Conservation (phyloP, 2,888 invertebrate species). For the Pachymerium ferrugineum region DNA sequence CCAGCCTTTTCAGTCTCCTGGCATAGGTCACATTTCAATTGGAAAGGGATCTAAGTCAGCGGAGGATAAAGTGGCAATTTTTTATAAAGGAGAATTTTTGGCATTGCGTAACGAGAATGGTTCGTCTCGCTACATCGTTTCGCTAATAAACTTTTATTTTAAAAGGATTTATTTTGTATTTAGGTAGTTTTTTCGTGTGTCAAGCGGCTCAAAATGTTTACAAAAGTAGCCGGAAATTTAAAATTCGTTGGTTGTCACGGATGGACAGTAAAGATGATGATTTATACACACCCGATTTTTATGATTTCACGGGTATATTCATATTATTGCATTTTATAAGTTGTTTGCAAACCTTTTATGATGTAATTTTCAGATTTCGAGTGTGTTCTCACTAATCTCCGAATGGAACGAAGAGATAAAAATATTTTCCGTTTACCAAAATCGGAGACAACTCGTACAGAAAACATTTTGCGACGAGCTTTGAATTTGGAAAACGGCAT, state of each 20-base stretch:
- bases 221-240: constrained; percentile 74
- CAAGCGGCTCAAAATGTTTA: constrained; percentile 87
- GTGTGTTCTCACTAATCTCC: constrained; percentile 79
- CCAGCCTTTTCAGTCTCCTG: constrained; percentile 37
- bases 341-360: constrained; percentile 1
- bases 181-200: constrained; percentile 58
- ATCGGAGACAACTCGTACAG: constrained; percentile 69
- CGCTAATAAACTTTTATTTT: not conserved
- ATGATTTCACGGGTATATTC: constrained; percentile 69
- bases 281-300: constrained; percentile 82
- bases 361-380: constrained; percentile 62
- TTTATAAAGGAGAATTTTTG: constrained; percentile 83
- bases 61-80: constrained; percentile 77
- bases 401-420: constrained; percentile 65
- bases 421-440: constrained; percentile 64
- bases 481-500: constrained; percentile 69
- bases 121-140: constrained; percentile 52
- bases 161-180: not conserved
- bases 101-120: constrained; percentile 87
- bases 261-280: constrained; percentile 51
- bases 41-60: constrained; percentile 48
- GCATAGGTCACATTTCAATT: constrained; percentile 33
- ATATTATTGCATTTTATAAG: constrained; percentile 8
- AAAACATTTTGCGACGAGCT: constrained; percentile 76
- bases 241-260: constrained; percentile 83